phyloP scores from a whole-genome alignment of 2,888 invertebrate genomes.

The Antheraea assamensis region DNA sequence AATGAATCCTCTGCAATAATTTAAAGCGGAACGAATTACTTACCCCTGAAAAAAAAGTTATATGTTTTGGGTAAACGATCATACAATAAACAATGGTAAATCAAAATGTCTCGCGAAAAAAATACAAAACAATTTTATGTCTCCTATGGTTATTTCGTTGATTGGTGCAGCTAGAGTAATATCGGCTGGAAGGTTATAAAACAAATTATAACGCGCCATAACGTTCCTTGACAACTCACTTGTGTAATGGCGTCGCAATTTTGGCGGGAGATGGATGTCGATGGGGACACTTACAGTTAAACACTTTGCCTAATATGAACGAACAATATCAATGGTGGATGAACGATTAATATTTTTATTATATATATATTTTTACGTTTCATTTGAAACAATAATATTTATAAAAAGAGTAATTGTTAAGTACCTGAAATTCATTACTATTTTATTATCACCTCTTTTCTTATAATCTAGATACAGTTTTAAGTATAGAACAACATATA shows the following conservation, averaged over 20 bases:
- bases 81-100: not conserved
- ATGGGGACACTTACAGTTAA: constrained; percentile 18
- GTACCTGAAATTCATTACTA: too few species aligned
- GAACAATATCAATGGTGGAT: constrained; percentile 67
- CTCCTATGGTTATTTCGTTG: constrained; percentile 34
- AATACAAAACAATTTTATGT: constrained; percentile 19
- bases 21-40: not conserved
- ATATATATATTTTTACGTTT: constrained; percentile 57
- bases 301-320: constrained; percentile 38
- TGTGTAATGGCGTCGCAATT: constrained; percentile 76
- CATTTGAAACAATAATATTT: constrained; percentile 34
- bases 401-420: not conserved
- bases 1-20: too few species aligned
- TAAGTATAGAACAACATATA: too few species aligned
- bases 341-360: constrained; percentile 54
- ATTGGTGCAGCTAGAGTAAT: constrained; percentile 66
- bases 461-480: too few species aligned
- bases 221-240: constrained; percentile 73
- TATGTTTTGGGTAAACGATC: not conserved
- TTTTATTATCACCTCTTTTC: too few species aligned
- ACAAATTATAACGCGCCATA: constrained; percentile 81
- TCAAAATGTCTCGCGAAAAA: not conserved
- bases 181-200: constrained; percentile 68
- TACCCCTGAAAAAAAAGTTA: not conserved
- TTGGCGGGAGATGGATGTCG: constrained; percentile 59